Base-by-base conservation (phyloP, 2,888 invertebrate genomes). In the Phoronis australis region DNA sequence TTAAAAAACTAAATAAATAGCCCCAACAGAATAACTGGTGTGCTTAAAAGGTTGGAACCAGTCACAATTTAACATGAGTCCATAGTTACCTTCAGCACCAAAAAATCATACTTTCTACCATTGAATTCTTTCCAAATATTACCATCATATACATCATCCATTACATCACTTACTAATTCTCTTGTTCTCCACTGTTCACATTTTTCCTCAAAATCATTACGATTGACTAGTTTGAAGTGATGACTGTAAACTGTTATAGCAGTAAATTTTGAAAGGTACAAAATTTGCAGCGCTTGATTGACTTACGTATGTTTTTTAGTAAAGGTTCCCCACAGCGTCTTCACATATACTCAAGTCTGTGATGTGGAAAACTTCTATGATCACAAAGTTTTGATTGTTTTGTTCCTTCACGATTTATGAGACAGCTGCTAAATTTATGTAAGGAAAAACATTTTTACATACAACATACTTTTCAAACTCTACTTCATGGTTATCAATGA, bases 41-140 rank as follows among this genome's bases (percentile, higher is more conserved):
- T 50, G 42, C 21, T 46, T 37, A 38, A 42, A 50, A n/a, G 50
- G 50, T 37, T 50, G 50, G 37, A 50, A 50, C 45, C 50, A 50
- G 40, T 50, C 50, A 24, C 45, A 22, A 41, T 50, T 50, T 12
- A 50, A 21, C 45, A 50, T 50, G 2, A 50, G 18, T 24, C 25
- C 45, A 41, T 45, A 50, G 25, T 50, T 42, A 27, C 41, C 25
- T 25, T 22, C 22, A 1, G 35, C 37, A 20, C 37, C 35, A 21
- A 45, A 50, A 50, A 45, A 25, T 9, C 4, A 23, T 37, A 27
- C 18, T 45, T 50, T 21, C 15, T 12, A 15, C 21, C 31, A 6
- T 35, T 22, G 40, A 45, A 50, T 35, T 42, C 37, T 18, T 40
- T 35, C 45, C 50, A 50, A 21, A 51, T 27, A 37, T 26, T 21